Evolutionary conservation across 2,797 vertebrate species (phyloP).

Genomic region (Chrysocyon brachyurus): DNA sequence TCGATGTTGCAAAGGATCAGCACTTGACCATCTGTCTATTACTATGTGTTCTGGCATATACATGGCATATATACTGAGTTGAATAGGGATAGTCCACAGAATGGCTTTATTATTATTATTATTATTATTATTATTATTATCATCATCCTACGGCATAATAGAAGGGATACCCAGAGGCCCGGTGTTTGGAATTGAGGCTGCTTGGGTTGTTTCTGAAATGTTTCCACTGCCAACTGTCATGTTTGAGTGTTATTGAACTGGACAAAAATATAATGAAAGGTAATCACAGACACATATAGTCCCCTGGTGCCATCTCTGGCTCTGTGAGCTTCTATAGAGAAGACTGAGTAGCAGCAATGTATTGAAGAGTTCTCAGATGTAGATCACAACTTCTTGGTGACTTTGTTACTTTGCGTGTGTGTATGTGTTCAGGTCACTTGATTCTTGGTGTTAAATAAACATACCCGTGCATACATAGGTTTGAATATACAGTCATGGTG

Average conservation of each 20-base stretch:
- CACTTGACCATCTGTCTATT: not conserved
- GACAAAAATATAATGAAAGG: constrained; percentile 40
- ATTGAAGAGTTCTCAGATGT: not conserved
- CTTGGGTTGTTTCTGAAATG: constrained; percentile 12
- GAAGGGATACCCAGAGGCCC: not conserved
- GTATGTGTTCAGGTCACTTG: not conserved
- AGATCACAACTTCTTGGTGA: not conserved
- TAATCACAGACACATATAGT: not conserved
- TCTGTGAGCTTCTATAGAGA: not conserved
- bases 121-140: not conserved
- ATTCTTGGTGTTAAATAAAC: not conserved
- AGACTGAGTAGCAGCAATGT: not conserved
- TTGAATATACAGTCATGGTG: not conserved
- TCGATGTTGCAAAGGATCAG: not conserved
- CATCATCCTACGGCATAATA: not conserved
- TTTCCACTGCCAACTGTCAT: constrained; percentile 13
- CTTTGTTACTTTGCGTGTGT: not conserved
- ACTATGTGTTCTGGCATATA: not conserved
- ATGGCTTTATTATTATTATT: not conserved
- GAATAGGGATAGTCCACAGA: not conserved
- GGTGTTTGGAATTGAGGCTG: not conserved
- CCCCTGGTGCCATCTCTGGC: not conserved
- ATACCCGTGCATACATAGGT: not conserved
- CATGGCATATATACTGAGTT: not conserved
- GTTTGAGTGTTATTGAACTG: constrained; percentile 49